Conservation (phyloP, 2,888 invertebrate genomes). For the Dryobotodes eremita region DNA sequence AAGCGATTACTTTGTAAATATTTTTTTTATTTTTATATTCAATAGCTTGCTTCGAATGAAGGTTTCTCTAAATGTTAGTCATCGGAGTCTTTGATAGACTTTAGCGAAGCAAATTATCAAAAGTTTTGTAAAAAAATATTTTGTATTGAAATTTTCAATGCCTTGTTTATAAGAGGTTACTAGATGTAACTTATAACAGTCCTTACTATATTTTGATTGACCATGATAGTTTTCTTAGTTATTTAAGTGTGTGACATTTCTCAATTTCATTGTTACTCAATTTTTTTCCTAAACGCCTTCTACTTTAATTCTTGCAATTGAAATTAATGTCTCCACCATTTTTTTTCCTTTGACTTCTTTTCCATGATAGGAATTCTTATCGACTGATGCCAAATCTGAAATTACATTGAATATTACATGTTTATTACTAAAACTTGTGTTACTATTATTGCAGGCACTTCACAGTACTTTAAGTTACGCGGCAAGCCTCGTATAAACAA, state of each 20-base stretch:
- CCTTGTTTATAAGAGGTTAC: slow-evolving; percentile 58
- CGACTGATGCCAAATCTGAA: slow-evolving; percentile 5
- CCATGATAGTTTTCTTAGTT: neutral
- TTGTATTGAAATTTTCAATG: slow-evolving; percentile 16
- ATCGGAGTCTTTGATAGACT: slow-evolving; percentile 49
- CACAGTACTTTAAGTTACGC: slow-evolving; percentile 65
- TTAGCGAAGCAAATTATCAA: slow-evolving; percentile 25
- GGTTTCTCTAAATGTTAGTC: slow-evolving; percentile 55
- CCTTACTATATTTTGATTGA: neutral
- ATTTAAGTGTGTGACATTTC: neutral
- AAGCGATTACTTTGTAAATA: slow-evolving; percentile 75
- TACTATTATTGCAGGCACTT: slow-evolving; percentile 62
- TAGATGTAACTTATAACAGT: neutral
- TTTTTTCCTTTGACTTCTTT: neutral
- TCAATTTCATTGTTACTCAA: neutral
- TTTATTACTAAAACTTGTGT: slow-evolving; percentile 46
- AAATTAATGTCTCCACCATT: neutral
- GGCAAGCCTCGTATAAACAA: slow-evolving; percentile 61
- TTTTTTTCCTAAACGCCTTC: no score
- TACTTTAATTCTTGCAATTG: no score
- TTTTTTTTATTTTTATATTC: slow-evolving; percentile 60
- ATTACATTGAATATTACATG: slow-evolving; percentile 1
- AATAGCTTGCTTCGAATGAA: slow-evolving; percentile 65
- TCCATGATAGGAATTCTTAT: neutral
- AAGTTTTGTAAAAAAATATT: slow-evolving; percentile 25